Conservation (phyloP, 2,888 invertebrate species). For the Hesperia comma region DNA sequence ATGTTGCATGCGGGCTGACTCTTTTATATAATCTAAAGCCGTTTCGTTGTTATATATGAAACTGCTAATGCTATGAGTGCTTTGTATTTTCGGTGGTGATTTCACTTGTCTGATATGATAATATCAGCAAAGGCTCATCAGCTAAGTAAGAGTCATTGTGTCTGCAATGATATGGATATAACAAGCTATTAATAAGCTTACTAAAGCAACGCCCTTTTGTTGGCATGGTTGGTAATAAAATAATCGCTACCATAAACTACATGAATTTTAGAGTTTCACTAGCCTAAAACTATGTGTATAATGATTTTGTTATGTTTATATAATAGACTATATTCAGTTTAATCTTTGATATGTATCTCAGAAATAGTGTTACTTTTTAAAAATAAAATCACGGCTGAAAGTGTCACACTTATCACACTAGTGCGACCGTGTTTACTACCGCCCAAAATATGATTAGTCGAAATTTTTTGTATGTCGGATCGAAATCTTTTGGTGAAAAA, state of each 20-base stretch:
- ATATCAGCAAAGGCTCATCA: background rate
- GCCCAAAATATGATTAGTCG: background rate
- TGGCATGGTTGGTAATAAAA: background rate
- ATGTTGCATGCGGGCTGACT: conserved; percentile 5
- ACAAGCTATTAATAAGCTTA: too few relatives aligned
- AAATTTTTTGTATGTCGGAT: too few relatives aligned
- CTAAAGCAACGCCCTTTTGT: background rate
- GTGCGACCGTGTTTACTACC: background rate
- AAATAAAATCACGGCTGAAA: background rate
- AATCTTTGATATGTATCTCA: background rate
- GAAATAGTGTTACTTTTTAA: background rate
- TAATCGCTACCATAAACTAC: background rate
- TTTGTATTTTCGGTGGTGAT: background rate
- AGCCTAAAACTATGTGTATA: background rate
- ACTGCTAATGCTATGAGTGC: background rate
- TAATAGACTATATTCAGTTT: background rate
- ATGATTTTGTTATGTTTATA: background rate
- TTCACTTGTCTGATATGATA: background rate
- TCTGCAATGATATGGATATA: too few relatives aligned
- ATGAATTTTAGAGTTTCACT: background rate
- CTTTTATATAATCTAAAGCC: background rate
- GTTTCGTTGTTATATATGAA: conserved; percentile 2
- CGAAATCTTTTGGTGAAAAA: too few relatives aligned
- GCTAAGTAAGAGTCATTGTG: background rate
- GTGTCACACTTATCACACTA: background rate